Conservation (phyloP, 2,888 invertebrate genomes). For the Sialis fuliginosa region DNA sequence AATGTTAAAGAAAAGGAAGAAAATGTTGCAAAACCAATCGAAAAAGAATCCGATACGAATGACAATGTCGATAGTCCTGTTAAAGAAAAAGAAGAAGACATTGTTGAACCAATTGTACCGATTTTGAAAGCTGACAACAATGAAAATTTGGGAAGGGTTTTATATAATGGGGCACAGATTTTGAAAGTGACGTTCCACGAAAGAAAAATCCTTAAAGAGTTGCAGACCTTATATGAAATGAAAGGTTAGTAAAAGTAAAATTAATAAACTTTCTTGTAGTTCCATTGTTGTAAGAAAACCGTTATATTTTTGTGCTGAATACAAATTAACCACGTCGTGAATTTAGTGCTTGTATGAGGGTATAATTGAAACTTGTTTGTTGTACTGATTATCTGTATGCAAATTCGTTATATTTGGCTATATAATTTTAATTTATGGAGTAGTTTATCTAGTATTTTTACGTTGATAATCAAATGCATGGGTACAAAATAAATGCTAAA, state of each 20-base stretch:
- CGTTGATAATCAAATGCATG: too few species aligned
- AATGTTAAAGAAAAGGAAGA: too few species aligned
- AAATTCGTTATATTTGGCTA: too few species aligned
- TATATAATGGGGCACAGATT: slow-evolving; percentile 59
- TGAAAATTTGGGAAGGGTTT: slow-evolving; percentile 20
- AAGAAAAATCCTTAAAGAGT: slow-evolving; percentile 31
- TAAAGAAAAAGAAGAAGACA: neutral
- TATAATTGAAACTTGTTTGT: too few species aligned
- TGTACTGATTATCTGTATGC: too few species aligned
- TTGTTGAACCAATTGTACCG: neutral
- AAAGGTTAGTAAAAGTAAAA: slow-evolving; percentile 29
- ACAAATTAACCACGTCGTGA: too few species aligned
- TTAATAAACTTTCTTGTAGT: neutral
- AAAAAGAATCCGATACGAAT: neutral
- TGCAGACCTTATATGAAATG: slow-evolving; percentile 33
- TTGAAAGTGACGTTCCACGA: slow-evolving; percentile 45
- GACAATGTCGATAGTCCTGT: slow-evolving; percentile 2
- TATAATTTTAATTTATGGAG: too few species aligned
- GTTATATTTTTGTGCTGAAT: neutral
- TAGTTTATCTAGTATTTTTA: too few species aligned
- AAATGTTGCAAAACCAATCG: too few species aligned
- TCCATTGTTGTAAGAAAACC: neutral
- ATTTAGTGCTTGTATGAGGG: too few species aligned
- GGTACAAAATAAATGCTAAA: too few species aligned
- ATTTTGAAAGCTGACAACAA: slow-evolving; percentile 2